These are phyloP conservation scores for Drosophila ogumai DNA, from an alignment of 1,140 invertebrate genomes.

Conservation along the genomic window DNA sequence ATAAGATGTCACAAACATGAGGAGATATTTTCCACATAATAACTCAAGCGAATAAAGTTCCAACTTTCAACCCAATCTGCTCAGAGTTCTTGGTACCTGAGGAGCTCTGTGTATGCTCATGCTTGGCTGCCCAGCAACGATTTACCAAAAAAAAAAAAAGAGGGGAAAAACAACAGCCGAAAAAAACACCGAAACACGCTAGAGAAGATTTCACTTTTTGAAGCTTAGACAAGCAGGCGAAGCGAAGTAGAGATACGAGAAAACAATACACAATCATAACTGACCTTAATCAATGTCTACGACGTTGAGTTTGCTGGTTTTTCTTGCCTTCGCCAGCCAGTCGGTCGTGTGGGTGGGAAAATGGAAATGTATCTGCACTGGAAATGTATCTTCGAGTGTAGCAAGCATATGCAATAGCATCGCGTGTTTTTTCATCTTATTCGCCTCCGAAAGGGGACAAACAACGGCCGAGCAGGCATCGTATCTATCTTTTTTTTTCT, in stretches of 20 bases:
- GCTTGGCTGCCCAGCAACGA: conserved; percentile 39
- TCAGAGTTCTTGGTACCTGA: conserved; percentile 42
- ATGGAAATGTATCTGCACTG: conserved; percentile 33
- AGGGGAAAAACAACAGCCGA: conserved; percentile 4
- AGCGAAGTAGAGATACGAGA: conserved; percentile 19
- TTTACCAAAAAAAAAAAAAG: conserved; percentile 18
- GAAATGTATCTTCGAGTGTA: conserved; percentile 55
- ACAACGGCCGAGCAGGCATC: conserved; percentile 31
- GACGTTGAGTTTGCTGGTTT: conserved; percentile 45
- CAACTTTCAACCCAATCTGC: conserved; percentile 38
- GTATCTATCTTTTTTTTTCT: conserved; percentile 4
- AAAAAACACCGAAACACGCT: conserved; percentile 34
- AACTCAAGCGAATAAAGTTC: conserved; percentile 49
- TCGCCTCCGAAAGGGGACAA: conserved; percentile 31
- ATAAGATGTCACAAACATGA: conserved; percentile 33
- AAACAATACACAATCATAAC: conserved; percentile 65
- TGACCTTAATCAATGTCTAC: conserved; percentile 76
- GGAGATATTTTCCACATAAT: conserved; percentile 37
- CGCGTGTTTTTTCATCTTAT: conserved; percentile 31
- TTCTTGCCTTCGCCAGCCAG: background rate
- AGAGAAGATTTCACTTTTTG: conserved; percentile 69
- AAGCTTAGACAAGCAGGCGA: conserved; percentile 29
- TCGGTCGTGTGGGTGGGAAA: conserved; percentile 41
- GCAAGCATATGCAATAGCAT: conserved; percentile 63
- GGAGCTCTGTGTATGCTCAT: conserved; percentile 24